Base-by-base conservation (phyloP, 2,797 vertebrate genomes). In the Varecia variegata region DNA sequence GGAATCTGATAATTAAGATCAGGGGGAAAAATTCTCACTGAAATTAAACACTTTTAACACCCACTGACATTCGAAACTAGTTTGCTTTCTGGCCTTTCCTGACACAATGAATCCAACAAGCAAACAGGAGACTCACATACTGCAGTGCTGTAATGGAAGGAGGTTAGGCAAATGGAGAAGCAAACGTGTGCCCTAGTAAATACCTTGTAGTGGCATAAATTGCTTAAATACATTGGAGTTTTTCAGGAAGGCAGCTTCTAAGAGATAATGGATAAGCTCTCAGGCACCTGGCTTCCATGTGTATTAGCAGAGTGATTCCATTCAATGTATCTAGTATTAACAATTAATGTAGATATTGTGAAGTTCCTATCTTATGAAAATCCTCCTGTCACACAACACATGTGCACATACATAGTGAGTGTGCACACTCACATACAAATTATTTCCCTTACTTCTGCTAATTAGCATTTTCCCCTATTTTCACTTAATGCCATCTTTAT, bases 31-130 rank as follows among this genome's bases (percentile, higher is more conserved):
- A 77, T 93, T 91, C 2, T 95, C 94, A 90, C 73, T 88, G 92
- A 95, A 95, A 84, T 97, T 20, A 93, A 97, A 97, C 93, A 9
- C 68, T 95, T 97, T 76, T 96, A 97, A 95, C 40, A 97, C 50
- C 77, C 97, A 93, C 93, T 97, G 96, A 93, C 97, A 98, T 97
- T 98, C 93, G 86, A 93, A 81, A 96, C 71, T 88, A 56, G 74
- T 97, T 98, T 97, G 25, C 82, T 40, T 97, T 93, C 74, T 97
- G 94, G 98, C 83, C 96, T 98, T 98, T 98, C 25, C 21, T 95
- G 95, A 97, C 87, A 97, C 92, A 98, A 97, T 90, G 77, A 97
- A 92, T 97, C 96, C 97, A 98, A 85, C n/a, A 87, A 94, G 76
- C 43, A 90, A 96, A 83, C 43, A 79, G 8, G 79, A 92, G 84